Base-by-base conservation (phyloP, 2,888 invertebrate genomes). In the Oligia latruncula region DNA sequence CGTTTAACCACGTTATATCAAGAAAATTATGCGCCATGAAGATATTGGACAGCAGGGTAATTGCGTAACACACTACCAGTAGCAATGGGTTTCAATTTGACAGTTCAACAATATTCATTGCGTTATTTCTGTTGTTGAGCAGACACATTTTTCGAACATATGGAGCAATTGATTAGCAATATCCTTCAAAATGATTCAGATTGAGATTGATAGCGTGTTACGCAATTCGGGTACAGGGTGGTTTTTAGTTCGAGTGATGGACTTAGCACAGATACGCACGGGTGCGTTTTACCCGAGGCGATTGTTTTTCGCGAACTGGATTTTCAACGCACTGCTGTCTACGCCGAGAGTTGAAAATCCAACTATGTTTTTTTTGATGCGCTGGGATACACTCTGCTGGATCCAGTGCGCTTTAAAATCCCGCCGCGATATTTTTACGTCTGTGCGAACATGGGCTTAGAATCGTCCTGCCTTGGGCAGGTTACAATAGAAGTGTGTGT, bases 1-100 rank as follows among this genome's bases (percentile, higher is more conserved):
- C 92, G 89, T 90, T 93, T 90, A 91, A 90, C 90, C 88, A 88
- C 76, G 83, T 87, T 78, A 83, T 83, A 78, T 82, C 52, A 87
- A 81, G 72, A 85, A 87, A 87, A 86, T 83, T 85, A 86, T 82
- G 84, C 75, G 55, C 71, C 20, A 64, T 66, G 15, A 72, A 81
- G 80, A 77, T 80, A 84, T 77, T 77, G 43, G 73, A 40, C 68
- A 68, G 35, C 29, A 35, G n/a, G 15, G 1, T 66, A 43, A 35
- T 35, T 35, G 35, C 35, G 35, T 35, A 35, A 35, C 35, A 35
- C 35, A 4, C 35, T 35, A 35, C 4, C 35, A 35, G 35, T 35
- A 35, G 35, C 35, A 35, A 35, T 35, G 35, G 35, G 35, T 35
- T 35, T 35, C 35, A 35, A 3, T 35, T 35, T 35, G 35, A 35